Evolutionary conservation across 2,888 invertebrate species (phyloP), one percentile per base, ranked within the genome.

Genomic region (Carabus problematicus): DNA sequence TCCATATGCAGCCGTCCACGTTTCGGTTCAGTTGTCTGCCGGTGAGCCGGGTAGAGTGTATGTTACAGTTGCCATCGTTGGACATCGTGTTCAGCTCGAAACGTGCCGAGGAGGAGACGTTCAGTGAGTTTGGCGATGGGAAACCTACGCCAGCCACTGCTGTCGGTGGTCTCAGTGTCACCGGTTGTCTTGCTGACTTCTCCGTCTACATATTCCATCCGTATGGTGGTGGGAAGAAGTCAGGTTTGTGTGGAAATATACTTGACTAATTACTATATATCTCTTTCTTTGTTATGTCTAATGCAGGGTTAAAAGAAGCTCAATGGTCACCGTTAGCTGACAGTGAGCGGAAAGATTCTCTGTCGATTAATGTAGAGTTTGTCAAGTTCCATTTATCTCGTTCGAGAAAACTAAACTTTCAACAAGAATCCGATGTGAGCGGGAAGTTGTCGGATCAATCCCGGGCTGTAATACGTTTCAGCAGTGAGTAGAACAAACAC

Each of bases 151-250:
- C 87, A 0, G 87, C 89, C 0, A 88, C 90, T 1, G 91, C 91
- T 0, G 89, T 90, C 76, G 95, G 94, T 40, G 95, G 95, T 0
- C 84, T 95, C 1, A 95, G 97, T 80, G 94, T 99, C 6, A 98
- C 98, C 0, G 97, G 97, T 0, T 97, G 96, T 77, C 86, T 99
- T 71, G 95, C 97, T 0, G 97, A 98, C 82, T 99, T 99, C 84
- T 97, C 96, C 1, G 92, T 99, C 2, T 97, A 96, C 82, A 95
- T 99, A 77, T 99, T 98, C 84, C 98, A 98, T 84, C 98, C 98
- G 0, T 99, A 98, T 79, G 97, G 97, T 7, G 93, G 92, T 59
- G 89, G 89, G 4, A 95, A 95, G 81, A 95, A 95, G 81, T 87
- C 92, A 61, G 90, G 91, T 76, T 73, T 70, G 58, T 49, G 11